Percentiles rank a stretch among this genome's conserved stretches.
phyloP scores from a whole-genome alignment of 2,797 vertebrate species.

The Enteromius unitaeniatus region DNA sequence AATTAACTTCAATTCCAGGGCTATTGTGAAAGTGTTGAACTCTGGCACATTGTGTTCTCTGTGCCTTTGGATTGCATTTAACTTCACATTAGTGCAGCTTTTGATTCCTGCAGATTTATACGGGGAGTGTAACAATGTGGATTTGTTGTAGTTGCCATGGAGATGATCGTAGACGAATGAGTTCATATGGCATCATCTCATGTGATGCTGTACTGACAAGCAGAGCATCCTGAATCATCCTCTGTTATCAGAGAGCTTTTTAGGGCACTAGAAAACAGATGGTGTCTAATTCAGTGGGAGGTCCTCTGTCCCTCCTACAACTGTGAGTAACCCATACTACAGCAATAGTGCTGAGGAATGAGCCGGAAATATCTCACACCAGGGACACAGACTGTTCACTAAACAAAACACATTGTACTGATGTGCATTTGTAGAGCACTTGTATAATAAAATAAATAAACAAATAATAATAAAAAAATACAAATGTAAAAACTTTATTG shows the following conservation, averaged over 20 bases:
- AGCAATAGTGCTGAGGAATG: conserved; percentile 9
- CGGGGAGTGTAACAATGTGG: conserved; percentile 35
- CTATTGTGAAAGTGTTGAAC: conserved; percentile 10
- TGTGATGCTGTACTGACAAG: conserved; percentile 49
- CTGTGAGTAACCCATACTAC: conserved; percentile 25
- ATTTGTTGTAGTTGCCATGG: conserved; percentile 51
- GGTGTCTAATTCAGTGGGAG: conserved; percentile 47
- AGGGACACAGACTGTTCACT: not conserved
- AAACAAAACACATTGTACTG: not conserved
- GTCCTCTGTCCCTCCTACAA: conserved; percentile 28
- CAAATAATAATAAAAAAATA: too few relatives aligned
- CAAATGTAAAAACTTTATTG: not conserved
- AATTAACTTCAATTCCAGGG: not conserved
- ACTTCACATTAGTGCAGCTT: conserved; percentile 34
- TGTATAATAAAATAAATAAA: too few relatives aligned
- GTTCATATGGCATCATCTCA: conserved; percentile 47
- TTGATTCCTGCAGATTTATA: conserved; percentile 33
- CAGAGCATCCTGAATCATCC: conserved; percentile 49
- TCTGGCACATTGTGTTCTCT: not conserved
- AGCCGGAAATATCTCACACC: conserved; percentile 5
- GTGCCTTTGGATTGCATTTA: not conserved
- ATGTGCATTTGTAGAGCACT: not conserved
- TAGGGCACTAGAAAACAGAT: conserved; percentile 44
- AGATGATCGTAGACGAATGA: conserved; percentile 42
- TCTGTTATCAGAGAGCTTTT: conserved; percentile 41